phyloP scores from a whole-genome alignment of 2,113 vertebrate species.

The Canis aureus region DNA sequence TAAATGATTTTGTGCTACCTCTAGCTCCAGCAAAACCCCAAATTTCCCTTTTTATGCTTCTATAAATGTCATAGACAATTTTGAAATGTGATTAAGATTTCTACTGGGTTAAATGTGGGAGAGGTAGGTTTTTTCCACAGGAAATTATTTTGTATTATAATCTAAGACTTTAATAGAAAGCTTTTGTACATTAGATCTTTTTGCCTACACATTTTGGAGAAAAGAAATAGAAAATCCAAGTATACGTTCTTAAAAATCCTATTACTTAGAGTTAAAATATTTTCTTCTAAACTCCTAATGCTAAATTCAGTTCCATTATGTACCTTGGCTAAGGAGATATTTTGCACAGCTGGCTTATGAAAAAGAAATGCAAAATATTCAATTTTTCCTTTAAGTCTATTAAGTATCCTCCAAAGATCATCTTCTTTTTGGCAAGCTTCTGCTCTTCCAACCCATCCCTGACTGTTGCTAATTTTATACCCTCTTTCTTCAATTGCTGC shows the following conservation, averaged over 20 bases:
- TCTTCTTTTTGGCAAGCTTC: neutral
- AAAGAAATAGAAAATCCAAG: neutral
- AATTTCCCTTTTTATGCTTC: neutral
- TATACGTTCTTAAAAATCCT: neutral
- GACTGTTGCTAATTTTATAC: neutral
- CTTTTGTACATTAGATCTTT: neutral
- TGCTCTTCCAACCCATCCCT: neutral
- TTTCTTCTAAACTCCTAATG: neutral
- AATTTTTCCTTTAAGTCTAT: neutral
- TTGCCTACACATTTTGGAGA: neutral
- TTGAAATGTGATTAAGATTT: neutral
- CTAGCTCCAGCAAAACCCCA: neutral
- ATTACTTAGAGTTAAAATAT: neutral
- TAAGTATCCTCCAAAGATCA: neutral
- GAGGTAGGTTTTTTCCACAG: neutral
- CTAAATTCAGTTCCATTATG: slow-evolving; percentile 32
- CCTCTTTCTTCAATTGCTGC: neutral
- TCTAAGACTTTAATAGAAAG: neutral
- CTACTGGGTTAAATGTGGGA: neutral
- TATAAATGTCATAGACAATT: slow-evolving; percentile 8
- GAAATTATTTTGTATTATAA: slow-evolving; percentile 37
- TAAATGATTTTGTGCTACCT: neutral
- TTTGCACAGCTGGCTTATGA: slow-evolving; percentile 44
- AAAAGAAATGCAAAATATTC: neutral
- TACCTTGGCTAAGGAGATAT: neutral